phyloP scores from a whole-genome alignment of 2,113 vertebrate species.

The Melospiza melodia region DNA sequence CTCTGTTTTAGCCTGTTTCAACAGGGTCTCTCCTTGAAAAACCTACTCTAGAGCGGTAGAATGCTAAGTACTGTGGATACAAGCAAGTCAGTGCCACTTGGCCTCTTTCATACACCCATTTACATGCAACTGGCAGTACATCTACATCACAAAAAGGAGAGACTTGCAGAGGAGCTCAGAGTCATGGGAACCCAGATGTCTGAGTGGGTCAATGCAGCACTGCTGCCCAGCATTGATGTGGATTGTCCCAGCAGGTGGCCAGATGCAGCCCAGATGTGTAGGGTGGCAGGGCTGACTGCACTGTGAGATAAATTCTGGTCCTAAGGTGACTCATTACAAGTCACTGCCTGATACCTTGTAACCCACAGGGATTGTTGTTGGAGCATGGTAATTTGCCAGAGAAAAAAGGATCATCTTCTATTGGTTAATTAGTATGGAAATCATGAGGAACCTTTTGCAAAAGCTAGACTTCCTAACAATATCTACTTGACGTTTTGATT shows the following conservation, averaged over 20 bases:
- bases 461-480: neutral
- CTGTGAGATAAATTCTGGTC: neutral
- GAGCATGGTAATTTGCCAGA: neutral
- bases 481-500: constrained; percentile 15
- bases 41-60: neutral
- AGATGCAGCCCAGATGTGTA: neutral
- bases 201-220: neutral
- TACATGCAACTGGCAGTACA: neutral
- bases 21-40: neutral
- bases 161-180: neutral
- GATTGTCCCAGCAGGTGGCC: neutral
- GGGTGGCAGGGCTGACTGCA: neutral
- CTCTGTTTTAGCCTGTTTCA: neutral
- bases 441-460: neutral
- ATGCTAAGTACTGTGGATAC: neutral
- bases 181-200: neutral
- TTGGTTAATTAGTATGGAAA: constrained; percentile 7
- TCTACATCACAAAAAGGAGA: neutral
- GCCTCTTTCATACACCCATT: neutral
- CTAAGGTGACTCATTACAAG: neutral
- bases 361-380: neutral
- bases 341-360: neutral
- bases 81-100: neutral
- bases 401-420: neutral
- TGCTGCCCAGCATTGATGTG: neutral